phyloP scores from a whole-genome alignment of 2,797 vertebrate species.

The Gephyroberyx darwinii region DNA sequence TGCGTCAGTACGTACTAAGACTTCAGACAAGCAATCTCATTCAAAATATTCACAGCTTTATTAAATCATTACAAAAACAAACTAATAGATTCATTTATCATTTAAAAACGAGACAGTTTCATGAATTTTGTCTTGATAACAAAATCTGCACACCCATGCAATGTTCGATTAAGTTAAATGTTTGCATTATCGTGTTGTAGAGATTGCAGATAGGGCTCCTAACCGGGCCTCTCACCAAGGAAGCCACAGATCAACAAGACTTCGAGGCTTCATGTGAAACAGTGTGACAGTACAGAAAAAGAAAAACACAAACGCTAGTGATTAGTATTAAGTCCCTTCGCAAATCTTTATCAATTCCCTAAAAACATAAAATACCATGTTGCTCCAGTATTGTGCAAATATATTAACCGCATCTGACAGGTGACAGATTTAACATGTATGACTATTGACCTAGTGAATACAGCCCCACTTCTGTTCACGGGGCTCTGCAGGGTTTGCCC shows the following conservation, averaged over 20 bases:
- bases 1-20: not conserved
- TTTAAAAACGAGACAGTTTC: conserved; percentile 61
- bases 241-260: conserved; percentile 37
- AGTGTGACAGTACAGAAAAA: conserved; percentile 24
- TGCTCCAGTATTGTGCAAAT: conserved; percentile 60
- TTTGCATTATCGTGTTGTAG: conserved; percentile 32
- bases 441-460: conserved; percentile 24
- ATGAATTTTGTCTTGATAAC: conserved; percentile 42
- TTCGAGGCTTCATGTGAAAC: conserved; percentile 41
- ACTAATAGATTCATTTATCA: conserved; percentile 70
- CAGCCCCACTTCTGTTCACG: conserved; percentile 30
- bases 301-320: conserved; percentile 18
- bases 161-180: conserved; percentile 51
- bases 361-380: conserved; percentile 14
- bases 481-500: conserved; percentile 33
- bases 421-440: conserved; percentile 40
- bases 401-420: conserved; percentile 38
- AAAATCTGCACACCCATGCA: conserved; percentile 70
- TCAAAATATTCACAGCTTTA: conserved; percentile 83
- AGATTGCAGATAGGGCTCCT: conserved; percentile 35
- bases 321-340: conserved; percentile 56
- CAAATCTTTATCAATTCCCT: conserved; percentile 32
- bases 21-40: conserved; percentile 22
- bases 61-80: conserved; percentile 75
- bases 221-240: conserved; percentile 18